Conservation (phyloP, 2,113 vertebrate species). For the Lagenorhynchus albirostris region DNA sequence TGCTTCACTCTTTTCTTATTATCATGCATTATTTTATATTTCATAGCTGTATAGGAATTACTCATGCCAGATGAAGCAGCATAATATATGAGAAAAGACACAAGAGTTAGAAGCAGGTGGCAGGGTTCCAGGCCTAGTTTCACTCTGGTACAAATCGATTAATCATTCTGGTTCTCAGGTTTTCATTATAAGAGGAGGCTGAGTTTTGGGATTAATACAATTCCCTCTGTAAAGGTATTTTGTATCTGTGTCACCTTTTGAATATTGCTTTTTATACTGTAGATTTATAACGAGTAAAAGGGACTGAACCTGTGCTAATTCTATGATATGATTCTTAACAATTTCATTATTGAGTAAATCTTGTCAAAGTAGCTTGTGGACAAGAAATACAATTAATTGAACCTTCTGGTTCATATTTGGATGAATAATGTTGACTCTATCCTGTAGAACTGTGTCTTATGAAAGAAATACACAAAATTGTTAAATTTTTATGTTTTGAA, state of each 20-base stretch:
- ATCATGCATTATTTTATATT: not conserved
- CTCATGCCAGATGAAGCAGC: not conserved
- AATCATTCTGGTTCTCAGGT: slow-evolving; percentile 11
- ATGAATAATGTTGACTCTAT: not conserved
- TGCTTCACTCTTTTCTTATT: not conserved
- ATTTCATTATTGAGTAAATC: slow-evolving; percentile 10
- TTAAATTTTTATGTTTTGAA: not conserved
- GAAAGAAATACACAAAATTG: not conserved
- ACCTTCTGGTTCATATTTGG: not conserved
- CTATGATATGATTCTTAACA: not conserved
- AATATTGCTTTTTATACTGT: not conserved
- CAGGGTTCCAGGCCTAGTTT: not conserved
- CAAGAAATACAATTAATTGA: not conserved
- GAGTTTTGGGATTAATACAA: not conserved
- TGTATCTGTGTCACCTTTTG: not conserved
- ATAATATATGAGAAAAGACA: slow-evolving; percentile 21
- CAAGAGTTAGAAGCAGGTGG: not conserved
- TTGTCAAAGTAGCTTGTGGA: not conserved
- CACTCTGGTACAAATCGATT: not conserved
- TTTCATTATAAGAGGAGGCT: slow-evolving; percentile 1
- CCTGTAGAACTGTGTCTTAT: not conserved
- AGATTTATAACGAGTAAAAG: not conserved
- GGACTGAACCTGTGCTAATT: not conserved
- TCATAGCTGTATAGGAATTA: not conserved
- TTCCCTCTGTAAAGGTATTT: not conserved